Conservation (phyloP, 1,140 invertebrate genomes). For the Pseudobourletiella spinata region DNA sequence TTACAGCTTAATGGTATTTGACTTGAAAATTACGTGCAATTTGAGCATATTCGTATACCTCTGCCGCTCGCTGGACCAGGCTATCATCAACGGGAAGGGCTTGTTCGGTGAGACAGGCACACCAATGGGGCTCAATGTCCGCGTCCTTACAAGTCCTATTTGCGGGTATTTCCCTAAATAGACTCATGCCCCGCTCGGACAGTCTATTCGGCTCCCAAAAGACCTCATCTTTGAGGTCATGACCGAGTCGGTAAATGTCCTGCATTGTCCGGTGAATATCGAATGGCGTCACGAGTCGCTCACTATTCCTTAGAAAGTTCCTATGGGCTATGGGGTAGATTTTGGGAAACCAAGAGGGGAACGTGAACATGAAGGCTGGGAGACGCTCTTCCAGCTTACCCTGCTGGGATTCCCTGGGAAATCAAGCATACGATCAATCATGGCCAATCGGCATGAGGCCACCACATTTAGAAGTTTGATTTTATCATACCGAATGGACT, state of each 20-base stretch:
- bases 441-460: no score
- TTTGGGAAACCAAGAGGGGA: conserved; percentile 58
- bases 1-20: no score
- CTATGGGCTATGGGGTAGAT: conserved; percentile 52
- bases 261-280: conserved; percentile 38
- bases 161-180: conserved; percentile 48
- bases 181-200: conserved; percentile 25
- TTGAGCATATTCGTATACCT: no score
- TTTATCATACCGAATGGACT: conserved; percentile 1
- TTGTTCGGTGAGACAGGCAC: conserved; percentile 74
- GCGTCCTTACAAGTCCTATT: conserved; percentile 75
- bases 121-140: conserved; percentile 88
- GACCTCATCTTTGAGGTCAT: conserved; percentile 10
- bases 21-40: no score
- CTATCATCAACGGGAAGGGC: conserved; percentile 41
- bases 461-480: no score
- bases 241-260: conserved; percentile 17
- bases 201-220: not conserved
- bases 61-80: not conserved
- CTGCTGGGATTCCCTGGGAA: conserved; percentile 63
- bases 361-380: conserved; percentile 68
- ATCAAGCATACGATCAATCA: no score
- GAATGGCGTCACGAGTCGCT: conserved; percentile 42
- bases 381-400: conserved; percentile 81
- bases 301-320: conserved; percentile 50